A percentile compares a stretch with the other conserved stretches of the same genome.
These are phyloP conservation scores for Augiades crinisus DNA, from an alignment of 2,888 invertebrate genomes.

Conservation along the genomic window DNA sequence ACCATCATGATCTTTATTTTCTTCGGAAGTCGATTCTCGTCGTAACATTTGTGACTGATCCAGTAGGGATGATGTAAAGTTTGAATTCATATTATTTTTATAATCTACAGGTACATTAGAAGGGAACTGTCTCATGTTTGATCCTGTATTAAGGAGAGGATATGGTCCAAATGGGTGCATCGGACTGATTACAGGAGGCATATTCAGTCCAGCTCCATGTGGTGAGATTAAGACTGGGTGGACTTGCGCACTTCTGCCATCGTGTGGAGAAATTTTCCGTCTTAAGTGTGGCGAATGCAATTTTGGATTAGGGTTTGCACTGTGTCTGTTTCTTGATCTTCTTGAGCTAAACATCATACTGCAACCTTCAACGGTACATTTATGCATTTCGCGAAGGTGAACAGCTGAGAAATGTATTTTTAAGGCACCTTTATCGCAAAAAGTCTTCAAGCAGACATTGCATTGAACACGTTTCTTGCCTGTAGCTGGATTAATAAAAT, in stretches of 20 bases:
- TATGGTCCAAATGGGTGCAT: constrained; percentile 90
- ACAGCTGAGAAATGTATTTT: constrained; percentile 99
- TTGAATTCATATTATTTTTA: constrained; percentile 68
- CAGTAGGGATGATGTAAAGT: constrained; percentile 50
- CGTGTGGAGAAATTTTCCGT: constrained; percentile 96
- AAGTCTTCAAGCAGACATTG: constrained; percentile 98
- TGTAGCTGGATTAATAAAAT: constrained; percentile 95
- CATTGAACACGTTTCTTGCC: constrained; percentile 99
- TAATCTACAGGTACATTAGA: constrained; percentile 74
- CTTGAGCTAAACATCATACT: constrained; percentile 99
- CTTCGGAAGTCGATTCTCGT: constrained; percentile 62
- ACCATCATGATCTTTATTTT: constrained; percentile 81
- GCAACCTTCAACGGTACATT: constrained; percentile 99
- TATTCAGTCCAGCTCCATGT: constrained; percentile 82
- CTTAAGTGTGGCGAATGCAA: constrained; percentile 97
- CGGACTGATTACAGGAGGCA: constrained; percentile 85
- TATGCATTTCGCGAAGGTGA: constrained; percentile 99
- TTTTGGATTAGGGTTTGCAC: constrained; percentile 99
- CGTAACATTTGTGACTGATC: constrained; percentile 63
- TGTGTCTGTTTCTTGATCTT: constrained; percentile 96
- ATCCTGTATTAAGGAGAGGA: constrained; percentile 87
- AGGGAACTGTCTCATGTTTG: constrained; percentile 82
- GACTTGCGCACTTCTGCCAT: constrained; percentile 93
- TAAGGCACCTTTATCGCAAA: constrained; percentile 99
- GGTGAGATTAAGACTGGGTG: constrained; percentile 91